Evolutionary conservation across 2,888 invertebrate genomes (phyloP), one percentile per base, ranked within the genome.

Genomic region (Buathra laborator): DNA sequence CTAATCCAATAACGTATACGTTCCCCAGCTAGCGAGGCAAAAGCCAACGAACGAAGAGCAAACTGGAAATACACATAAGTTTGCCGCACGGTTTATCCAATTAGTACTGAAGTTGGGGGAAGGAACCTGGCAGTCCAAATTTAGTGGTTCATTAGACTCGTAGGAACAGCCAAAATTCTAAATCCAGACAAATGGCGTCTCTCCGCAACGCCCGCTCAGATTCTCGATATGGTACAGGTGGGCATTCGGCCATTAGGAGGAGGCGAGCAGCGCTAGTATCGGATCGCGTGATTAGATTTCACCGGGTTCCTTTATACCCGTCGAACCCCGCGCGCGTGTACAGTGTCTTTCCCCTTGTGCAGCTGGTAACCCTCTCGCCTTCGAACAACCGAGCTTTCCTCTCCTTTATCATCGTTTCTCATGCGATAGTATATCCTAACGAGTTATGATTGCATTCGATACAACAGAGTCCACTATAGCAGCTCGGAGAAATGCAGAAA

Each of bases 111-210:
- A 29, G 14, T 10, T 10, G 32, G 32, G n/a, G 59, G 14, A n/a
- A 5, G 53, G 29, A 53, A 80, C 74, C 43, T 48, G 62, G 82
- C 71, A 32, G 32, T 68, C 62, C 43, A 80, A 85, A 85, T 85
- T 85, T 76, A 83, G 85, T 83, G 85, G 82, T 85, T 82, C 82
- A 82, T 83, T 85, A 82, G 82, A 82, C 79, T 81, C 70, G 81
- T 16, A 81, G 82, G 71, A 80, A 79, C 79, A 80, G 82, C 64
- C 79, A 82, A 85, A 82, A 82, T 85, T 85, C 71, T 66, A 72
- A 85, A 85, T 85, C 82, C 59, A 79, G 75, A 80, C 76, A 82
- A 85, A 82, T 71, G 75, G 79, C 82, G 48, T 74, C 24, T 51
- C 71, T 29, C 19, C 29, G 37, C 32, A 62, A 4, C 3, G 59